phyloP scores from a whole-genome alignment of 2,888 invertebrate genomes.

The Argyresthia goedartella region DNA sequence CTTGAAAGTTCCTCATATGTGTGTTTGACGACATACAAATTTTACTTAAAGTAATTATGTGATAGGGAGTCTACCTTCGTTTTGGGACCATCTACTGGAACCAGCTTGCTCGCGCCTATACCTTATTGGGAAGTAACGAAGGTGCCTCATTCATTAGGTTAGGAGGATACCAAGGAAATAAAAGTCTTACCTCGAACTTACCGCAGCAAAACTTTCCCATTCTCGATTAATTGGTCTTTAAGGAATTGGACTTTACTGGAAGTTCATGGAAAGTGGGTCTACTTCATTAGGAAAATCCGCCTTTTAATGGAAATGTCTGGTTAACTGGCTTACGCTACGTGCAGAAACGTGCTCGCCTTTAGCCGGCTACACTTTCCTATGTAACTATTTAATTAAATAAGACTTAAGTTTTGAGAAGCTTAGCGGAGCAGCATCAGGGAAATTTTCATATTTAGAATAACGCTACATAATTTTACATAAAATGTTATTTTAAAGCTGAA shows the following conservation, averaged over 20 bases:
- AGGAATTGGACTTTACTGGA: conserved; percentile 33
- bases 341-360: too few relatives aligned
- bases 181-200: conserved; percentile 2
- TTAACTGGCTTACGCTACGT: conserved; percentile 2
- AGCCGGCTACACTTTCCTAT: background rate
- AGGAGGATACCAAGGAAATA: background rate
- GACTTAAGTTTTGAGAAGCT: too few relatives aligned
- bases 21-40: too few relatives aligned
- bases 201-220: conserved; percentile 12
- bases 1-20: too few relatives aligned
- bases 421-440: too few relatives aligned
- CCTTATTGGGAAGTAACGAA: background rate
- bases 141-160: background rate
- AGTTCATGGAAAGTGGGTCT: conserved; percentile 24
- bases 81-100: too few relatives aligned
- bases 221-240: conserved; percentile 31
- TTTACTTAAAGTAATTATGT: too few relatives aligned
- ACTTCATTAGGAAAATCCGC: conserved; percentile 41
- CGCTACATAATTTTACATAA: too few relatives aligned
- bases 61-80: too few relatives aligned
- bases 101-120: too few relatives aligned
- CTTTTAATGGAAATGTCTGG: conserved; percentile 51
- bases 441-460: too few relatives aligned
- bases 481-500: too few relatives aligned
- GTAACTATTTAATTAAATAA: conserved; percentile 6